Base-by-base conservation (phyloP, 2,797 vertebrate species). In the Microtus agrestis region DNA sequence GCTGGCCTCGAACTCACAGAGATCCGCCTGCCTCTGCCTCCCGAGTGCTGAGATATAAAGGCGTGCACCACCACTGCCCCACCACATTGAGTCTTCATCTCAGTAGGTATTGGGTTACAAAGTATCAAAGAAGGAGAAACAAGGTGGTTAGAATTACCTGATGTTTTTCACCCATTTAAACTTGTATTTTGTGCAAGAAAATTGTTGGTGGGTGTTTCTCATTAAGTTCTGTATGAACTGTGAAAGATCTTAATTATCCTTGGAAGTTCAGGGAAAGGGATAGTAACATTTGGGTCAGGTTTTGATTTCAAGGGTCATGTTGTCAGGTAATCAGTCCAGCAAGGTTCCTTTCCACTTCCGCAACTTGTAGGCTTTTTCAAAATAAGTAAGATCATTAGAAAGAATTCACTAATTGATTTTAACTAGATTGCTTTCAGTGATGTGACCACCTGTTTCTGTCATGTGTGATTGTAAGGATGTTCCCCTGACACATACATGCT, bases 371-470 rank as follows among this genome's bases (percentile, higher is more conserved):
- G 0, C 15, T 23, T 95, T 69, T 84, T 95, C 71, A 87, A 71
- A 93, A 40, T 11, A 84, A 91, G n/a, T 87, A 95, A 93, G 56
- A 76, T 29, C 29, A n/a, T 84, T 80, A 91, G 37, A 37, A 94
- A 91, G 67, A 37, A 15, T 40, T 93, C 37, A 54, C 5, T 87
- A 85, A 76, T n/a, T 90, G 8, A 19, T 0, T 91, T 51, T 21
- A 23, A 5, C 23, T 9, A 92, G 40, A n/a, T 0, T 82, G 15
- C 67, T 91, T 92, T 91, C 86, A 87, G 4, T 21, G 43, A 31
- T 85, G 40, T 34, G 51, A 90, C 21, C 17, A 88, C 23, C 59
- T 78, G 17, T 91, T 90, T 77, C 61, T 91, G 31, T 82, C 65
- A 34, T 34, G 10, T 34, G 10, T 51, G 7, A 54, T 2, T 80